These are phyloP conservation scores for Ophion ventricosus DNA, from an alignment of 2,888 invertebrate genomes.

Conservation along the genomic window DNA sequence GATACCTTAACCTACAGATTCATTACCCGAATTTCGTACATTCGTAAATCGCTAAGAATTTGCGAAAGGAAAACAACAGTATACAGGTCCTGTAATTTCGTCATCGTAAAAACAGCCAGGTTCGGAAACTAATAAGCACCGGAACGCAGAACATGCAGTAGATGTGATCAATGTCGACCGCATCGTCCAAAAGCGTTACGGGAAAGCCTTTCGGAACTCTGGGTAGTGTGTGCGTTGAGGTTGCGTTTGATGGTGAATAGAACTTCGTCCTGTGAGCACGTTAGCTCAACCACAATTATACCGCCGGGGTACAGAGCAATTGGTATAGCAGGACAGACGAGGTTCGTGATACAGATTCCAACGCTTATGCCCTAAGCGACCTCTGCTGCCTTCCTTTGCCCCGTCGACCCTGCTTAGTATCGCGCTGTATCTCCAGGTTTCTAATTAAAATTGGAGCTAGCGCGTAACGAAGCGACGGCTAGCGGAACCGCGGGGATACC, in stretches of 20 bases:
- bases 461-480: conserved; percentile 54
- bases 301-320: conserved; percentile 43
- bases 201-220: not conserved
- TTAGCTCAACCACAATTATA: conserved; percentile 69
- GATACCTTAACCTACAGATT: too few relatives aligned
- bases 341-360: conserved; percentile 24
- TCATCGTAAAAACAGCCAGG: too few relatives aligned
- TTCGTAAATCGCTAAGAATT: too few relatives aligned
- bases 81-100: too few relatives aligned
- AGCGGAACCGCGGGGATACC: conserved; percentile 45
- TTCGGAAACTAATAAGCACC: too few relatives aligned
- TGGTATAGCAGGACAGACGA: conserved; percentile 14
- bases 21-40: too few relatives aligned
- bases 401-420: not conserved
- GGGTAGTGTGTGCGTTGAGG: conserved; percentile 1
- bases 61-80: too few relatives aligned
- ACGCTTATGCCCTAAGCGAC: not conserved
- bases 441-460: conserved; percentile 70
- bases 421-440: conserved; percentile 49
- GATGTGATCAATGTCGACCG: too few relatives aligned
- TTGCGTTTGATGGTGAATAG: conserved; percentile 43
- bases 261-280: conserved; percentile 48
- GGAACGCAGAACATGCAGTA: too few relatives aligned
- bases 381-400: not conserved
- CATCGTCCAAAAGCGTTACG: not conserved